Base-by-base conservation (phyloP, 2,888 invertebrate species). In the Crepidodera aurea region DNA sequence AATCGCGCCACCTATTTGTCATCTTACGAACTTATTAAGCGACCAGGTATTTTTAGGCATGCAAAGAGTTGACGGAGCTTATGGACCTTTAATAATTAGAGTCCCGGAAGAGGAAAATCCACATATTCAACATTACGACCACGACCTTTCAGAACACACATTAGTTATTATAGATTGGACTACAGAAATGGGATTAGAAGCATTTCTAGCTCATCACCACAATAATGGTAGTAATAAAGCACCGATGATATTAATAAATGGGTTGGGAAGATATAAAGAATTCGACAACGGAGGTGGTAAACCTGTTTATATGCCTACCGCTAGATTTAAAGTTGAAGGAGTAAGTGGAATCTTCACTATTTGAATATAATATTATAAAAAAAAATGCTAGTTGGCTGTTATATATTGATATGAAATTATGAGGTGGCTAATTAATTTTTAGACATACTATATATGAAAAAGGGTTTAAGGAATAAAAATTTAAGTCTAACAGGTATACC, bases 61-160 rank as follows among this genome's bases (percentile, higher is more conserved):
- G 84, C 95, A 95, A 82, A 82, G 94, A n/a, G 92, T 91, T 1
- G 94, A 95, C 73, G 95, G 95, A 0, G 88, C 90, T 0, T 93
- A 90, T 58, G 94, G 95, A 0, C 83, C 92, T 0, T 82, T 94
- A 50, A 87, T 94, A 53, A 88, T 95, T 15, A 85, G 91, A 10
- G 84, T 86, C 25, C 88, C 92, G 0, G 85, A 85, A 64, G 82
- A 84, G 0, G 79, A 83, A 3, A 88, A 93, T 60, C 85, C 86
- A 0, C 90, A 91, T 70, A 82, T 83, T 0, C 79, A 83, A 6
- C 80, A 90, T 0, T 96, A 93, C 78, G 95, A 96, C 75, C 86
- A 86, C 71, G 95, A 96, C 77, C 83, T 90, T 76, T 84, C 87
- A 0, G 88, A 90, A 34, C 93, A 95, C 79, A 86, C 87, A 1